Evolutionary conservation across 2,888 invertebrate species (phyloP).

Genomic region (Phlogophora meticulosa): DNA sequence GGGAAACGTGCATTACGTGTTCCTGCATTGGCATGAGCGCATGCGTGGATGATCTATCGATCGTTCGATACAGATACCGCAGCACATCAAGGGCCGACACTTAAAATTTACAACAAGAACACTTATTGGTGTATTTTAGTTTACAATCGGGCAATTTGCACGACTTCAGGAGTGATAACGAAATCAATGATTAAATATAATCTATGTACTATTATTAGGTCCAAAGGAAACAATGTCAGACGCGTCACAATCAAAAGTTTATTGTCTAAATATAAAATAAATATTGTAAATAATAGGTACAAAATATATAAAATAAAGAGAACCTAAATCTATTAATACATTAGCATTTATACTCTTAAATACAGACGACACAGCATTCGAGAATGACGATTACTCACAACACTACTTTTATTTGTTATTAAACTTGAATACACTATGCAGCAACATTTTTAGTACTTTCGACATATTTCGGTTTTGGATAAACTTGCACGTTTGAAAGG

Average conservation of each 20-base stretch:
- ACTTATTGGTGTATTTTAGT: conserved; percentile 22
- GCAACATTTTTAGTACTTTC: conserved; percentile 9
- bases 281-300: conserved; percentile 48
- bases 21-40: conserved; percentile 5
- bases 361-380: conserved; percentile 45
- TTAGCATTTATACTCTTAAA: conserved; percentile 32
- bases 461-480: neutral
- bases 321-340: conserved; percentile 38
- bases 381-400: conserved; percentile 49
- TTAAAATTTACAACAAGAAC: conserved; percentile 34
- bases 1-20: conserved; percentile 6
- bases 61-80: conserved; percentile 24
- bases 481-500: neutral
- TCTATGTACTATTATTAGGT: conserved; percentile 42
- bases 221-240: conserved; percentile 55
- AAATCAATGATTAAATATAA: conserved; percentile 50
- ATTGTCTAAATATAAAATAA: conserved; percentile 63
- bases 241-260: conserved; percentile 55
- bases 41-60: conserved; percentile 33
- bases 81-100: conserved; percentile 34
- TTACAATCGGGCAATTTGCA: conserved; percentile 24
- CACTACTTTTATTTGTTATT: conserved; percentile 28
- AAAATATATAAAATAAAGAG: conserved; percentile 25
- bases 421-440: neutral
- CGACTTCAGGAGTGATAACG: conserved; percentile 39